Base-by-base conservation (phyloP, 2,888 invertebrate genomes). In the Cantharis lateralis region DNA sequence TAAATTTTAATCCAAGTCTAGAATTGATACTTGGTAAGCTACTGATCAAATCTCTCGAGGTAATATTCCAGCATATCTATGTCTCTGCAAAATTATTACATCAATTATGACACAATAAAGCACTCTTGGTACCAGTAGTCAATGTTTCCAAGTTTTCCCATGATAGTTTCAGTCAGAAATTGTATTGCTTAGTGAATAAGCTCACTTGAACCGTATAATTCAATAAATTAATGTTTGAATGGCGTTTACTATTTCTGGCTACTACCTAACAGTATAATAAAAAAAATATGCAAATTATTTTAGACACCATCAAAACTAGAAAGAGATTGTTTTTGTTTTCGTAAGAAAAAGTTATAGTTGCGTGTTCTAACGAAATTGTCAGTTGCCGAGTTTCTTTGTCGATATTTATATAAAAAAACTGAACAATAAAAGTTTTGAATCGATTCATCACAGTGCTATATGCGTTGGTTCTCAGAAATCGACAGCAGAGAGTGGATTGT, bases 401-500 rank as follows among this genome's bases (percentile, higher is more conserved):
- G 71, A 76, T 76, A 76, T 78, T 75, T 75, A 78, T 75, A 75
- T 75, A 72, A 48, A 75, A 74, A 72, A 78, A 75, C 78, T 68
- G 70, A 68, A 78, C 78, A 78, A 78, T 75, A 78, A 76, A 76
- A 76, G 74, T 76, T 76, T 76, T 28, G 66, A 61, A 78, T 78
- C 78, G 78, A 78, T 78, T 76, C 76, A 76, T 76, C 75, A 78
- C 76, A 78, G 75, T 78, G 80, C 77, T 79, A 80, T 77, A 80
- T 79, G 79, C 78, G 74, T 71, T 69, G 32, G 75, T 82, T 83
- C 83, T 80, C 78, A 83, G 83, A 84, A 66, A 84, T 83, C 82
- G 83, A 83, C 83, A 82, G 80, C 81, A 81, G 80, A 78, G 81
- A 80, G 81, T 80, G 81, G 82, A 81, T 79, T 81, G 80, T 81